Base-by-base conservation (phyloP, 2,113 vertebrate genomes). In the Daubentonia madagascariensis region DNA sequence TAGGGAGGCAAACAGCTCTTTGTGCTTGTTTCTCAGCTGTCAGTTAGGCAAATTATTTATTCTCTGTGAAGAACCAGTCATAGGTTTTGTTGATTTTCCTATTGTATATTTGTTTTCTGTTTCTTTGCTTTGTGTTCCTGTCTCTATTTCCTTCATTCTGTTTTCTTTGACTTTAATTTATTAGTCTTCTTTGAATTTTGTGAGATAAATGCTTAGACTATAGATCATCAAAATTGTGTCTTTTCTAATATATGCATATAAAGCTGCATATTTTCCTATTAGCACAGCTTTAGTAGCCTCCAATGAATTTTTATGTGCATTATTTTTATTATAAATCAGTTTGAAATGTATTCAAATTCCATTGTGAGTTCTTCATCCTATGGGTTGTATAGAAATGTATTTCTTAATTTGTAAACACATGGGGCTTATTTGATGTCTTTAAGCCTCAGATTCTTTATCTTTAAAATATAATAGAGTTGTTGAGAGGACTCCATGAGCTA, bases 301-400 rank as follows among this genome's bases (percentile, higher is more conserved):
- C 20, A 11, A 5, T 59, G 70, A 91, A 14, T 88, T 80, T 75
- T 72, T 17, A 52, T 81, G 45, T 65, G 4, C n/a, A 50, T 63
- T 86, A 54, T 78, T 95, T 96, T 87, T 83, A 89, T 93, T 59
- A 20, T 45, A 91, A 32, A 23, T 67, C 70, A 80, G 48, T 91
- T 89, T 37, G 30, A 94, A 85, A 52, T 89, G 23, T 70, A 10
- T 89, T 81, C 32, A 89, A 70, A 91, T 63, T 68, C 23, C 76
- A 6, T 72, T 40, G 45, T 65, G 73, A 92, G 57, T 94, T 93
- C 68, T 92, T 92, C 63, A 37, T 14, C 10, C 40, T 73, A 5
- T 85, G 37, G 65, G 16, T 92, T 89, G 59, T 22, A 25, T 40
- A 45, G 63, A 89, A 43, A 7, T 72, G 8, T 83, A 48, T 79